These are phyloP conservation scores for Anguilla rostrata DNA, from an alignment of 2,113 vertebrate species.

Conservation along the genomic window DNA sequence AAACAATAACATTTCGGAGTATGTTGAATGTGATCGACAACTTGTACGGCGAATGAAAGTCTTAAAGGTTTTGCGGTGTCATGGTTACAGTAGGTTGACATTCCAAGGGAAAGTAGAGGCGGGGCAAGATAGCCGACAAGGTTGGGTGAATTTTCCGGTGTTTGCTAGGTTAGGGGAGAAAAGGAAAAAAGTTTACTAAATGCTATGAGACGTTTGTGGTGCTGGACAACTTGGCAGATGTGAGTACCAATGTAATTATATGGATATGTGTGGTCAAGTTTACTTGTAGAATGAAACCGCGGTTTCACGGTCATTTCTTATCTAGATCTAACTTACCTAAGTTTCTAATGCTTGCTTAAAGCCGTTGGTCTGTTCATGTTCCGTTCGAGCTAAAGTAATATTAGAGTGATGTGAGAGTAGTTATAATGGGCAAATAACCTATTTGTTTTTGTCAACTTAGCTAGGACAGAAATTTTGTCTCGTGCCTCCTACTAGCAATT, in stretches of 20 bases:
- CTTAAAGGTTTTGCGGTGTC: constrained; percentile 39
- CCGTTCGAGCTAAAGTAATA: too few relatives aligned
- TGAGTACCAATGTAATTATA: neutral
- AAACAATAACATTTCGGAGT: constrained; percentile 24
- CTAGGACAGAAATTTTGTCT: too few relatives aligned
- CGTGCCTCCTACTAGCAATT: too few relatives aligned
- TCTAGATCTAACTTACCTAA: neutral
- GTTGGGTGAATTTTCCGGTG: constrained; percentile 52
- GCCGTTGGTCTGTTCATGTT: neutral
- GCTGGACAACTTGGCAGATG: neutral
- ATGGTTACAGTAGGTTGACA: constrained; percentile 54
- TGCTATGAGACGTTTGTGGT: neutral
- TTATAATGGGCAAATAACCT: neutral
- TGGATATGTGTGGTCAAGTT: neutral
- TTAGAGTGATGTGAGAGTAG: neutral
- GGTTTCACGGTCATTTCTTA: neutral
- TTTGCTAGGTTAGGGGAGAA: constrained; percentile 33
- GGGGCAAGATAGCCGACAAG: constrained; percentile 57
- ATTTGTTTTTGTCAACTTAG: too few relatives aligned
- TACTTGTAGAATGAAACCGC: neutral
- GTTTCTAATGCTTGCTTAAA: too few relatives aligned
- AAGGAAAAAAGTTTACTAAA: constrained; percentile 31
- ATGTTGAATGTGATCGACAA: constrained; percentile 55
- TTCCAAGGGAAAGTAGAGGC: constrained; percentile 55
- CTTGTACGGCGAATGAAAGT: constrained; percentile 52